These are phyloP conservation scores for Scaptomyza tumidula DNA, from an alignment of 2,888 invertebrate species.

Conservation along the genomic window DNA sequence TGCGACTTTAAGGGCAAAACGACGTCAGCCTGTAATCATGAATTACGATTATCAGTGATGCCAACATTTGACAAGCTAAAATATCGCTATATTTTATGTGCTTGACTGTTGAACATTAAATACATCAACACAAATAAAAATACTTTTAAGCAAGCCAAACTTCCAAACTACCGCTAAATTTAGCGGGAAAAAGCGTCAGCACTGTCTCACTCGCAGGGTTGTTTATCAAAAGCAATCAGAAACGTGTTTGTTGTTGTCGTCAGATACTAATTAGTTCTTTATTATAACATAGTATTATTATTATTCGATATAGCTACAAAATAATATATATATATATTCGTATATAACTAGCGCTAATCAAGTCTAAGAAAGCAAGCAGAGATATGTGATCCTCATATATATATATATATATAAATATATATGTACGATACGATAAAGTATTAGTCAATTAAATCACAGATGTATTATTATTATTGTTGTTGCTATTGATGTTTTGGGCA, in stretches of 20 bases:
- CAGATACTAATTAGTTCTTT: slow-evolving; percentile 62
- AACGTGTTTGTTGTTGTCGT: slow-evolving; percentile 15
- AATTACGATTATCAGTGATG: slow-evolving; percentile 45
- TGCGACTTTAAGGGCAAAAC: slow-evolving; percentile 38
- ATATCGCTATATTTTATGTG: no score
- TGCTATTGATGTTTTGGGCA: slow-evolving; percentile 31
- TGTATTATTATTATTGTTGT: slow-evolving; percentile 69
- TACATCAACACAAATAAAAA: no score
- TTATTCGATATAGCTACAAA: slow-evolving; percentile 59
- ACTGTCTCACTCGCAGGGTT: slow-evolving; percentile 25
- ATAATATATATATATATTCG: slow-evolving; percentile 55
- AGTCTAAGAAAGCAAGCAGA: slow-evolving; percentile 75
- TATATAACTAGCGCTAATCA: slow-evolving; percentile 73
- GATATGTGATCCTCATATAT: slow-evolving; percentile 67
- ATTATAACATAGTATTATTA: slow-evolving; percentile 32
- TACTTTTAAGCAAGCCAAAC: neutral
- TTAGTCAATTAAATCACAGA: slow-evolving; percentile 83
- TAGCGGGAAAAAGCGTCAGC: neutral
- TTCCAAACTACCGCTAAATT: no score
- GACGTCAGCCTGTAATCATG: slow-evolving; percentile 37
- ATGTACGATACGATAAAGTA: slow-evolving; percentile 35
- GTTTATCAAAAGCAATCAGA: slow-evolving; percentile 27
- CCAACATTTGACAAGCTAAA: neutral
- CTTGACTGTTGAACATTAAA: no score
- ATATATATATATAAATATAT: slow-evolving; percentile 7